Conservation (phyloP, 2,888 invertebrate genomes). For the Rhingia campestris region DNA sequence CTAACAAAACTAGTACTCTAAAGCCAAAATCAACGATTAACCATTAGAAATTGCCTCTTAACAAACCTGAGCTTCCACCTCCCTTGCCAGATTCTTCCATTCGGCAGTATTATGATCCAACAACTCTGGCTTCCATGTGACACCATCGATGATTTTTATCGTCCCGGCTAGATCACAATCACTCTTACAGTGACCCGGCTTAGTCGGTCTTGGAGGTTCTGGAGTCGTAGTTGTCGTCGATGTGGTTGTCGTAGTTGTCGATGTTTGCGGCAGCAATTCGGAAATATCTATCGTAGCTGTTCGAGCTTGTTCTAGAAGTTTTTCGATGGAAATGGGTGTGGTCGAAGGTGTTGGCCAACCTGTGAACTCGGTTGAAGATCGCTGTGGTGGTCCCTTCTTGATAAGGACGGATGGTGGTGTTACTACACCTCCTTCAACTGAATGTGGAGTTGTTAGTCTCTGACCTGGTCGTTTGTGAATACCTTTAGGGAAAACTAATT, state of each 20-base stretch:
- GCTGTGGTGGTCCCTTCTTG: slow-evolving; percentile 92
- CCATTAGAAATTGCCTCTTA: neutral
- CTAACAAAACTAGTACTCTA: neutral
- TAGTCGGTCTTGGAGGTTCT: slow-evolving; percentile 87
- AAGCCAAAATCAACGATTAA: neutral
- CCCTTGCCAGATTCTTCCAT: slow-evolving; percentile 92
- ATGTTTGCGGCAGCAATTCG: slow-evolving; percentile 80
- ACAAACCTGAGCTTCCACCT: slow-evolving; percentile 90
- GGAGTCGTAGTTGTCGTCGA: slow-evolving; percentile 88
- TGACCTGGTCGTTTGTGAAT: slow-evolving; percentile 85
- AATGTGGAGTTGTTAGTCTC: slow-evolving; percentile 85
- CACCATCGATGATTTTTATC: slow-evolving; percentile 91
- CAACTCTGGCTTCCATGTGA: slow-evolving; percentile 92
- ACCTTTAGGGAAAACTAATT: slow-evolving; percentile 90
- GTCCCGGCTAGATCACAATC: slow-evolving; percentile 94
- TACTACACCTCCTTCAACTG: slow-evolving; percentile 82
- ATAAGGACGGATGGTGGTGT: slow-evolving; percentile 86
- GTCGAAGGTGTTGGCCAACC: slow-evolving; percentile 96
- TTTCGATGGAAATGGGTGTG: slow-evolving; percentile 92
- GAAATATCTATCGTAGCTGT: slow-evolving; percentile 85
- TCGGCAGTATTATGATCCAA: slow-evolving; percentile 93
- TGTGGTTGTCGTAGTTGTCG: slow-evolving; percentile 83
- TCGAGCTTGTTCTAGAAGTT: slow-evolving; percentile 87
- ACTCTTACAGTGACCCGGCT: slow-evolving; percentile 89
- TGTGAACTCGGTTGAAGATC: slow-evolving; percentile 94